A percentile compares a stretch with the other conserved stretches of the same genome.
Conservation (phyloP, 2,888 invertebrate genomes). For the Aethes cnicana region DNA sequence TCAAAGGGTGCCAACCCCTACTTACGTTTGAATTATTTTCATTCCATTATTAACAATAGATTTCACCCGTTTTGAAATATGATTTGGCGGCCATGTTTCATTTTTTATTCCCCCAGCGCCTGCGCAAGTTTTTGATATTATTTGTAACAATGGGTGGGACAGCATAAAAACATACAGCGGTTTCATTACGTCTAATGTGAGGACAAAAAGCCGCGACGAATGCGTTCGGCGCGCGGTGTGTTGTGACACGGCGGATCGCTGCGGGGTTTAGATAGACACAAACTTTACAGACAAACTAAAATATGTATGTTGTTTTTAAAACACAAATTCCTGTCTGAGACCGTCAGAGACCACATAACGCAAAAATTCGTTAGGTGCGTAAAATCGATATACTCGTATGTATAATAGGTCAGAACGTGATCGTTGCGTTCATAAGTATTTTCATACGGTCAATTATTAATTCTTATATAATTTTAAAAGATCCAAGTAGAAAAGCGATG, state of each 20-base stretch:
- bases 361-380: too few species aligned
- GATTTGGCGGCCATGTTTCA: slow-evolving; percentile 73
- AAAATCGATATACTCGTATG: too few species aligned
- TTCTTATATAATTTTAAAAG: too few species aligned
- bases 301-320: too few species aligned
- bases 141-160: slow-evolving; percentile 23
- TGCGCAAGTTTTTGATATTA: slow-evolving; percentile 27
- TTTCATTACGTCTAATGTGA: slow-evolving; percentile 26
- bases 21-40: slow-evolving; percentile 53
- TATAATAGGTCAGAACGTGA: too few species aligned
- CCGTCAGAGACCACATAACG: too few species aligned
- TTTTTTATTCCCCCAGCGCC: slow-evolving; percentile 47
- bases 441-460: too few species aligned
- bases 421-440: too few species aligned
- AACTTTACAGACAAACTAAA: too few species aligned
- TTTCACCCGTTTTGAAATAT: slow-evolving; percentile 80
- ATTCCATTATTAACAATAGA: slow-evolving; percentile 74
- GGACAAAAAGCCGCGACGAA: slow-evolving; percentile 26
- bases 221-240: slow-evolving; percentile 17
- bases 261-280: slow-evolving; percentile 18
- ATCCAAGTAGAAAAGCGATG: too few species aligned
- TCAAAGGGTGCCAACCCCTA: slow-evolving; percentile 53
- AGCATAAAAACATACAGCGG: slow-evolving; percentile 26
- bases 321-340: too few species aligned
- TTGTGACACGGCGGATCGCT: slow-evolving; percentile 21